Evolutionary conservation across 2,113 vertebrate genomes (phyloP).

Genomic region (Siphamia tubifer): DNA sequence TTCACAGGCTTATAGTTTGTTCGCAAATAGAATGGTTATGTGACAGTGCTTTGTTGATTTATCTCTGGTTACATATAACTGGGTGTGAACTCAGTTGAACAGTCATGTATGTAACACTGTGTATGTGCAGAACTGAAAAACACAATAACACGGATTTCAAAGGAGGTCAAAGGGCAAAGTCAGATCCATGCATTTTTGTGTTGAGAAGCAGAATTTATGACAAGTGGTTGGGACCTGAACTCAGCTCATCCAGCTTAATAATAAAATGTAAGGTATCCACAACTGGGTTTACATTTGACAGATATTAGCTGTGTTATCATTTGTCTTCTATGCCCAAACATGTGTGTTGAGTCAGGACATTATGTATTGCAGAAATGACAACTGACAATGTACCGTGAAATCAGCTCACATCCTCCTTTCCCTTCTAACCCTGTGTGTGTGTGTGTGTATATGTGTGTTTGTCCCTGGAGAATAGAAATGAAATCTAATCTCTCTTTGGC

Average conservation of each 20-base stretch:
- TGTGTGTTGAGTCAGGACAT: background rate
- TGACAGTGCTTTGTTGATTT: background rate
- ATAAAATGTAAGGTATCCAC: too few relatives aligned
- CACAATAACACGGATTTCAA: background rate
- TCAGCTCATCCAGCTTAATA: background rate
- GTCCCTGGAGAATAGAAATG: conserved; percentile 41
- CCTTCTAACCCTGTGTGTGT: conserved; percentile 2
- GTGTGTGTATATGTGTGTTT: too few relatives aligned
- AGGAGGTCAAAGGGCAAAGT: background rate
- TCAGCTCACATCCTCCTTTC: conserved; percentile 53
- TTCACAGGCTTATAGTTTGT: conserved; percentile 28
- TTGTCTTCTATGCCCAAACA: background rate
- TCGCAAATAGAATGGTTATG: conserved; percentile 31
- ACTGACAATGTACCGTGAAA: conserved; percentile 59
- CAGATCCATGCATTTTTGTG: background rate
- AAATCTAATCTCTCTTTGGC: conserved; percentile 49
- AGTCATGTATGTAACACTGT: background rate
- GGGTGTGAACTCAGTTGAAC: too few relatives aligned
- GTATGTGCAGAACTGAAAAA: background rate
- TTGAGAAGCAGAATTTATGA: background rate
- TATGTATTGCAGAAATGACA: conserved; percentile 38
- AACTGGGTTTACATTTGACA: too few relatives aligned
- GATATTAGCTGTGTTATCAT: background rate
- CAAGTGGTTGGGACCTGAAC: background rate
- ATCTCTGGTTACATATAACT: background rate